Base-by-base conservation (phyloP, 2,113 vertebrate species). In the Dermatemys mawii region DNA sequence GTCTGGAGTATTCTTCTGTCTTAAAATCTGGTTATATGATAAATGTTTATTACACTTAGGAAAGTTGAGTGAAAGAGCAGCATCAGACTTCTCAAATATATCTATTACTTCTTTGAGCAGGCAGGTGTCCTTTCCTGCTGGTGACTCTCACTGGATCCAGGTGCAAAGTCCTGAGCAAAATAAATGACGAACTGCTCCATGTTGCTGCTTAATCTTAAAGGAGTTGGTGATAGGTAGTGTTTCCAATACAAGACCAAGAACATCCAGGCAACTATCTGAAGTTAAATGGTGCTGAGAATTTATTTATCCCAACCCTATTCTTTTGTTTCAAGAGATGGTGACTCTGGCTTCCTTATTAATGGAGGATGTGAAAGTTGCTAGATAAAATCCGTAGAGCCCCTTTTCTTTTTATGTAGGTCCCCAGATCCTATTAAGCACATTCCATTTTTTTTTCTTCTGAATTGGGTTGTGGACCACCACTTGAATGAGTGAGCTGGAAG, bases 271-370 rank as follows among this genome's bases (percentile, higher is more conserved):
- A 32, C 53, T 12, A 24, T 32, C 55, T 92, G 49, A 89, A 90
- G 80, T 90, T 35, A 12, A 76, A 4, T 75, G 44, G n/a, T 51
- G 5, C 51, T 76, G 26, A 81, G 38, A 27, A 76, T 27, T 41
- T 55, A 24, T 53, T 80, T 19, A 26, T 86, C 90, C 38, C 6
- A 26, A 1, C 81, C 32, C 11, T 6, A 83, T 11, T 67, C 53
- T 79, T 14, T 60, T 2, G 1, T 0, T 38, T 7, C 44, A 2
- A 87, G 8, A 82, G 87, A 51, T 2, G 3, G 26, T 0, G 0
- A 27, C 0, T 0, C 1, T 1, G 46, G 41, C 83, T 76, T 85
- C 50, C 10, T n/a, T 75, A n/a, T n/a, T 70, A 87, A 32, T 63
- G 81, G 41, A 50, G 46, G 87, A 57, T 4, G 10, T 76, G 49